phyloP scores from a whole-genome alignment of 2,113 vertebrate species.

The Serinus canaria region DNA sequence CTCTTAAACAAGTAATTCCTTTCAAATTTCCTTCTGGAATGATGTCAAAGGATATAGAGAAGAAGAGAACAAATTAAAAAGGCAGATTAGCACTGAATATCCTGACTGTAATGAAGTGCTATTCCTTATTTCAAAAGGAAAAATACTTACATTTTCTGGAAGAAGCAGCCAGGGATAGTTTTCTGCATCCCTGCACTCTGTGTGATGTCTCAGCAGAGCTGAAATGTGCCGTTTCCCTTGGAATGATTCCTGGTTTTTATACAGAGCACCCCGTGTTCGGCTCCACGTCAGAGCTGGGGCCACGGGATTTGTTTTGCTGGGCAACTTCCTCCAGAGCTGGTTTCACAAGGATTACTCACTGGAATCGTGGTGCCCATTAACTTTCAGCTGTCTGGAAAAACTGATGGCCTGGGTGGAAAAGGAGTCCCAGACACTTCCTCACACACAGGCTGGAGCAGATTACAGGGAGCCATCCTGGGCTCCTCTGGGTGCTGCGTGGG shows the following conservation, averaged over 20 bases:
- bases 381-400: slow-evolving; percentile 49
- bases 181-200: slow-evolving; percentile 10
- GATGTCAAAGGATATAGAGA: not conserved
- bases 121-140: not conserved
- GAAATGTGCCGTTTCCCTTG: not conserved
- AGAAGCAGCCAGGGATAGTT: not conserved
- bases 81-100: not conserved
- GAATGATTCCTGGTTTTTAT: slow-evolving; percentile 41
- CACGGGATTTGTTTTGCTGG: slow-evolving; percentile 10
- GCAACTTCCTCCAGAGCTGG: slow-evolving; percentile 23
- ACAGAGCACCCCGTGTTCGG: not conserved
- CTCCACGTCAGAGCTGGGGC: slow-evolving; percentile 13
- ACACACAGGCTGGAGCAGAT: not conserved
- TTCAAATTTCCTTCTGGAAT: not conserved
- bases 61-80: not conserved
- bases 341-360: slow-evolving; percentile 23
- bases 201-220: not conserved
- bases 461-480: not conserved
- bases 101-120: not conserved
- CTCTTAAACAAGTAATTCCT: not conserved
- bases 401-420: not conserved
- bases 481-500: not conserved
- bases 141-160: slow-evolving; percentile 53
- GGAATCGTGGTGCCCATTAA: not conserved
- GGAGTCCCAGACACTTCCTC: slow-evolving; percentile 39